These are phyloP conservation scores for Crotalus helleri DNA, from an alignment of 2,113 vertebrate species.

Conservation along the genomic window DNA sequence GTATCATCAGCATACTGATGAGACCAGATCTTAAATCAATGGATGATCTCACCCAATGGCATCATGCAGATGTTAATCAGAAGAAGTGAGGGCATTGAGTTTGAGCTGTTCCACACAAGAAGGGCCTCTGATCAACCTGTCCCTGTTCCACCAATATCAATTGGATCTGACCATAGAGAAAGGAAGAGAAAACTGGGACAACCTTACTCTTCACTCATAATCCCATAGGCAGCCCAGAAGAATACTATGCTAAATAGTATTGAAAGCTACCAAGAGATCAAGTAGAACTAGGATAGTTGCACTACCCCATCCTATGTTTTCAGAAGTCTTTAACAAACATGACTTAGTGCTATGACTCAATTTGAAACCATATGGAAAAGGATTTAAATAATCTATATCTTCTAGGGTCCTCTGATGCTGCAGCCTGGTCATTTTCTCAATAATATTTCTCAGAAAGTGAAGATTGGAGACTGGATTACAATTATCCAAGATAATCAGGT, in stretches of 20 bases:
- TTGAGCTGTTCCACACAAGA: background rate
- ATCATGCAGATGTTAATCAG: background rate
- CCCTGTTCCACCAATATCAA: background rate
- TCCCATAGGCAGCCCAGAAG: background rate
- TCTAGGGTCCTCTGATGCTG: background rate
- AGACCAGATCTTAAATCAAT: background rate
- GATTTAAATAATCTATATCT: background rate
- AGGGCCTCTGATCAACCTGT: background rate
- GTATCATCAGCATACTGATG: background rate
- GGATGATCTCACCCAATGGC: background rate
- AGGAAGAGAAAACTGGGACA: background rate
- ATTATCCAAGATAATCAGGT: background rate
- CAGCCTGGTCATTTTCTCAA: background rate
- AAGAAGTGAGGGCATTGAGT: background rate
- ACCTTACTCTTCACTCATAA: background rate
- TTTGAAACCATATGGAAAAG: background rate
- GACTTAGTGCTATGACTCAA: background rate
- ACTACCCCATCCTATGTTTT: background rate
- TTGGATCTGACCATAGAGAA: background rate
- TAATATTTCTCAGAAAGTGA: background rate
- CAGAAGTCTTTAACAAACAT: background rate
- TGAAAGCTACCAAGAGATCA: background rate
- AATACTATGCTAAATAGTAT: background rate
- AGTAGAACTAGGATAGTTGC: background rate
- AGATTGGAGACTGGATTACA: background rate